Percentiles rank a stretch among this genome's conserved stretches.
Conservation (phyloP, 2,113 vertebrate genomes). For the Mohoua ochrocephala region DNA sequence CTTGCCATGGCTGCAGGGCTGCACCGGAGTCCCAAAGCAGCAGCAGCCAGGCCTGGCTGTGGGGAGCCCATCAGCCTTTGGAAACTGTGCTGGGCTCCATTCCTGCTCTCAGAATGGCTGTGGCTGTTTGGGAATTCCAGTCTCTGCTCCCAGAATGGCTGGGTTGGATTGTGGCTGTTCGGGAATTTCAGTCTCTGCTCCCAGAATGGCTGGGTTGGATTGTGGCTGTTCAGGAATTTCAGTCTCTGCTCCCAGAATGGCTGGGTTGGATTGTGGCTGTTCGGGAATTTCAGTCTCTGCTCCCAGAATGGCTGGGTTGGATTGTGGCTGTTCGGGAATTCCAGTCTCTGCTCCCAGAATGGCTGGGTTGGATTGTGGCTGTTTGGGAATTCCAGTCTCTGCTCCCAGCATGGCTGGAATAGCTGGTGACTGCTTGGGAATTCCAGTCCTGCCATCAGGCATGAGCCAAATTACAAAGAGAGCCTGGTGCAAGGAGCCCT, state of each 20-base stretch:
- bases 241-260: not conserved
- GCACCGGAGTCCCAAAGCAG: not conserved
- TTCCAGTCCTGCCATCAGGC: not conserved
- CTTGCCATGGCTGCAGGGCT: not conserved
- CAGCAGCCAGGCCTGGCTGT: not conserved
- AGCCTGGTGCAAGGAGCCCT: not conserved
- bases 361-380: not conserved
- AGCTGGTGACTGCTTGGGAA: not conserved
- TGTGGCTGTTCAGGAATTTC: not conserved
- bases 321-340: not conserved
- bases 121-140: not conserved
- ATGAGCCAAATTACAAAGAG: not conserved
- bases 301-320: not conserved
- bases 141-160: not conserved
- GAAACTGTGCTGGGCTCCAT: not conserved
- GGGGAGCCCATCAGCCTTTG: not conserved
- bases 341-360: not conserved
- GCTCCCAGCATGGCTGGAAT: not conserved
- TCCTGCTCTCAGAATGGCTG: not conserved
- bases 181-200: not conserved
- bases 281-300: not conserved
- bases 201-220: not conserved
- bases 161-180: not conserved
- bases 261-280: not conserved
- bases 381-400: not conserved